Conservation (phyloP, 1,140 invertebrate genomes). For the Drosophila sechellia region DNA sequence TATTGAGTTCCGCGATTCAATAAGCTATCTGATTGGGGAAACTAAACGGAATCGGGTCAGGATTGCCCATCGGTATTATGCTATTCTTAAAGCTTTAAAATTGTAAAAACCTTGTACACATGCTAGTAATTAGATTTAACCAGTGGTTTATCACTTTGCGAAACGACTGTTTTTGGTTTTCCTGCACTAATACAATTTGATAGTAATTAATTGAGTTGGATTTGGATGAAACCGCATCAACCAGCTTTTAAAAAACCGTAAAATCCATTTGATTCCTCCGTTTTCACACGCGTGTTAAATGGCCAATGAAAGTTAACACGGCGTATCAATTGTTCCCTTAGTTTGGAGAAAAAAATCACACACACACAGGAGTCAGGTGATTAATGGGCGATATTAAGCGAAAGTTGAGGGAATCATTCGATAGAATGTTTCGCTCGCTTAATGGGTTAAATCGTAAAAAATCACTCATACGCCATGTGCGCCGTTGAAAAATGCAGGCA, state of each 20-base stretch:
- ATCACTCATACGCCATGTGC: constrained; percentile 57
- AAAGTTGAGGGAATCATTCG: constrained; percentile 18
- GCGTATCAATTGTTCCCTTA: not conserved
- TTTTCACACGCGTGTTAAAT: constrained; percentile 1
- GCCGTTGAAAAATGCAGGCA: constrained; percentile 51
- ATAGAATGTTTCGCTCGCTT: constrained; percentile 17
- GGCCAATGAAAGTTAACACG: constrained; percentile 2
- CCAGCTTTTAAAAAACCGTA: not conserved
- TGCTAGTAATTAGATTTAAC: too few relatives aligned
- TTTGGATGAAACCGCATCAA: constrained; percentile 2
- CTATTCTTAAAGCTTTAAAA: not conserved
- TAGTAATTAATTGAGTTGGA: constrained; percentile 1
- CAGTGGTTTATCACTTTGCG: too few relatives aligned
- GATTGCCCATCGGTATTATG: not conserved
- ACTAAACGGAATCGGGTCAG: not conserved
- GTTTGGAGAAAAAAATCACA: not conserved
- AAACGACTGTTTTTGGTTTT: too few relatives aligned
- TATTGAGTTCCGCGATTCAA: constrained; percentile 11
- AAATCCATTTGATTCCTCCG: not conserved
- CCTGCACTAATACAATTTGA: too few relatives aligned
- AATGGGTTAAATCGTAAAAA: constrained; percentile 27
- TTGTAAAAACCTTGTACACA: not conserved
- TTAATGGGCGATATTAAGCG: constrained; percentile 23
- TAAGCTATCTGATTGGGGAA: constrained; percentile 11
- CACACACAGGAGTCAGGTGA: constrained; percentile 1